Conservation (phyloP, 2,888 invertebrate species). For the Patella pellucida region DNA sequence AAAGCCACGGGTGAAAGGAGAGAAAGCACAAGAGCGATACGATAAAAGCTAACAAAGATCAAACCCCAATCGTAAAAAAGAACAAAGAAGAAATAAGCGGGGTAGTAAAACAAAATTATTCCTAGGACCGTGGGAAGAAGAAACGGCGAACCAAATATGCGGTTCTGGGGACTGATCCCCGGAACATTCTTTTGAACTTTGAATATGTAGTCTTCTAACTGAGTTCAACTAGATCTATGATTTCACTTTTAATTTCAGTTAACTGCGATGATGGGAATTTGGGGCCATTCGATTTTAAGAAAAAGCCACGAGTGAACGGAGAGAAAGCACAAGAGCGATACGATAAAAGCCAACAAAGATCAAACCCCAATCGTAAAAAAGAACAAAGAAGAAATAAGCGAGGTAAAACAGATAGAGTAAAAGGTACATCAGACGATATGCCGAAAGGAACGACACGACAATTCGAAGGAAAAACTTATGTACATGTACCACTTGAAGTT, state of each 20-base stretch:
- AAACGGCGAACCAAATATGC: too few species aligned
- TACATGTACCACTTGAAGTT: neutral
- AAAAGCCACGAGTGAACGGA: neutral
- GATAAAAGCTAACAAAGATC: neutral
- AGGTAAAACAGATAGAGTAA: neutral
- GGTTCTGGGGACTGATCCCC: too few species aligned
- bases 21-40: conserved; percentile 8
- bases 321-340: conserved; percentile 7
- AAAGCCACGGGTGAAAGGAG: neutral
- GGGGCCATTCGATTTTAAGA: neutral
- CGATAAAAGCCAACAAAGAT: neutral
- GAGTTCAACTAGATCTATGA: too few species aligned
- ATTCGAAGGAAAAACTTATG: neutral
- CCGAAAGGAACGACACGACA: neutral
- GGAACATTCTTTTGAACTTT: too few species aligned
- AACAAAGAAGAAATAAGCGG: neutral
- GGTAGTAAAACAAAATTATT: too few species aligned
- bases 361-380: conserved; percentile 13
- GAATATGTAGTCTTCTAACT: too few species aligned
- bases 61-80: conserved; percentile 15
- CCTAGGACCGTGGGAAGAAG: too few species aligned
- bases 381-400: neutral
- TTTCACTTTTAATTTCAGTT: neutral
- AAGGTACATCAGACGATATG: neutral
- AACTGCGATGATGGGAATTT: conserved; percentile 10